phyloP scores from a whole-genome alignment of 2,113 vertebrate species.

The Ibidorhyncha struthersii region DNA sequence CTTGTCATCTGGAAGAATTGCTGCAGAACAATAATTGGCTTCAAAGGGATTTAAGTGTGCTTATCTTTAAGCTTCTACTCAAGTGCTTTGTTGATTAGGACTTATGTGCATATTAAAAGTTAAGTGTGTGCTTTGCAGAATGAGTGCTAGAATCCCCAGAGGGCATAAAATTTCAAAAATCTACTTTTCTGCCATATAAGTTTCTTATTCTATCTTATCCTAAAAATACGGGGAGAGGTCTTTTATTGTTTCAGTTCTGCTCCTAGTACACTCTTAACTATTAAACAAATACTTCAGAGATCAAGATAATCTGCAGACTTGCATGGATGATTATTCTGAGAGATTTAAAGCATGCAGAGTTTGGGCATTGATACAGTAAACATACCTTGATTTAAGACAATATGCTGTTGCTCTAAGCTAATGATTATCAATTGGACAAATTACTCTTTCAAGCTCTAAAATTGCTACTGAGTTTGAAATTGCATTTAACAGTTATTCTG shows the following conservation, averaged over 20 bases:
- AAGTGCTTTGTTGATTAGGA: slow-evolving; percentile 2
- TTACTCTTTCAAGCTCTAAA: not conserved
- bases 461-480: not conserved
- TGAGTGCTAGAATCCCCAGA: not conserved
- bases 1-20: not conserved
- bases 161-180: not conserved
- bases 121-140: not conserved
- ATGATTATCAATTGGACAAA: not conserved
- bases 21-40: not conserved
- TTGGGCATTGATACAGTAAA: not conserved
- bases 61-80: not conserved
- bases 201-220: not conserved
- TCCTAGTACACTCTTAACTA: not conserved
- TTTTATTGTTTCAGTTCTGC: not conserved
- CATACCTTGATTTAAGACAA: not conserved
- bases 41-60: not conserved
- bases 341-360: not conserved
- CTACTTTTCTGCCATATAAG: not conserved
- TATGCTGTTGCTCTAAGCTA: not conserved
- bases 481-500: not conserved
- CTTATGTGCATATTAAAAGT: not conserved
- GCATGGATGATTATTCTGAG: not conserved
- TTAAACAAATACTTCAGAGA: not conserved
- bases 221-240: not conserved
- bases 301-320: not conserved